Evolutionary conservation across 2,888 invertebrate species (phyloP).

Genomic region (Petrophora chlorosata): DNA sequence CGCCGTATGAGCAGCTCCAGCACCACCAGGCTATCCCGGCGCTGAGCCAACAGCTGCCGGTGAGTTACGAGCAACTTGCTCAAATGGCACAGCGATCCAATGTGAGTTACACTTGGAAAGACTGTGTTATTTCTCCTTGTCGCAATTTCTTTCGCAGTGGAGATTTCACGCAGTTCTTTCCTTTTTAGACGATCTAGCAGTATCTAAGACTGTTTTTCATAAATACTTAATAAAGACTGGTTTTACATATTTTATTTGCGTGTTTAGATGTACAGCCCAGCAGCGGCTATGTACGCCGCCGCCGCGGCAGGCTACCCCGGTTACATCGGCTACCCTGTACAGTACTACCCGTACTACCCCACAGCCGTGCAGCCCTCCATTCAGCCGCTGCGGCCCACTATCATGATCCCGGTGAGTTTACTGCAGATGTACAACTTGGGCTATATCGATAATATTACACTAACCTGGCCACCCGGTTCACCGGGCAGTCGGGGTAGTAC

Average conservation of each 20-base stretch:
- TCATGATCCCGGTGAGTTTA: slow-evolving; percentile 91
- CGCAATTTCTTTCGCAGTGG: background rate
- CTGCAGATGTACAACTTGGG: too few relatives aligned
- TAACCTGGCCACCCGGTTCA: background rate
- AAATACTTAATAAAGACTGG: background rate
- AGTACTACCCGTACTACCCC: slow-evolving; percentile 90
- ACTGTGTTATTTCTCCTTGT: background rate
- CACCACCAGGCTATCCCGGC: slow-evolving; percentile 77
- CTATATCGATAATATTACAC: too few relatives aligned
- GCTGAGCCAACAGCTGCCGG: slow-evolving; percentile 75
- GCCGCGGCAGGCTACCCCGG: slow-evolving; percentile 88
- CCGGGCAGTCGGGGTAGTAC: too few relatives aligned
- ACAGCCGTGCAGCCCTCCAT: slow-evolving; percentile 86
- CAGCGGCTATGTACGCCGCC: slow-evolving; percentile 86
- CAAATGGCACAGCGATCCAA: slow-evolving; percentile 2
- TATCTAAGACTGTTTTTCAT: background rate
- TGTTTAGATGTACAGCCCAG: slow-evolving; percentile 88
- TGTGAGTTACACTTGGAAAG: background rate
- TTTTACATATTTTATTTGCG: background rate
- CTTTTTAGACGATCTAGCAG: background rate
- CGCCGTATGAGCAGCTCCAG: slow-evolving; percentile 89
- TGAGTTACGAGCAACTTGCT: slow-evolving; percentile 37
- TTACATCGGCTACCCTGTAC: slow-evolving; percentile 89
- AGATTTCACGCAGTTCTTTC: background rate
- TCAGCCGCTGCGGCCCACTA: slow-evolving; percentile 87